Evolutionary conservation across 2,797 vertebrate species (phyloP).

Genomic region (Pelobates cultripes): DNA sequence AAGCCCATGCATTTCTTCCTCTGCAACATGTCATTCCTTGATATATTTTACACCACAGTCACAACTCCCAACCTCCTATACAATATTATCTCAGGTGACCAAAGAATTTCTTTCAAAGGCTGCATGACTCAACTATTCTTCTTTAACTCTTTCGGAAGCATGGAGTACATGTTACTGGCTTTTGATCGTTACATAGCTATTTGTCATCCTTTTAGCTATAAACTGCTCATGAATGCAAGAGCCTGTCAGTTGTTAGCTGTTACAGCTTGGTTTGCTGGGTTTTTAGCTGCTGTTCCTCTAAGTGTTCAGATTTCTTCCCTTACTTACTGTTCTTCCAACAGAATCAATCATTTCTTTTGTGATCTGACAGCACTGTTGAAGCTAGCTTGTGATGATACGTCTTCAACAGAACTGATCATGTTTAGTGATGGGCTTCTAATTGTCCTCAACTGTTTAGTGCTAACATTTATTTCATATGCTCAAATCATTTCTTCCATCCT

Average conservation of each 20-base stretch:
- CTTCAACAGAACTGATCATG: constrained; percentile 7
- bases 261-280: constrained; percentile 12
- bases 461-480: constrained; percentile 5
- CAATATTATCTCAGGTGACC: constrained; percentile 57
- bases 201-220: constrained; percentile 32
- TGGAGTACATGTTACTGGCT: constrained; percentile 39
- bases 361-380: constrained; percentile 22
- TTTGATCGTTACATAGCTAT: constrained; percentile 42
- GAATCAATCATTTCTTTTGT: constrained; percentile 9
- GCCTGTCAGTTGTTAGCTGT: neutral
- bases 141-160: constrained; percentile 47
- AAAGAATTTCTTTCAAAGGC: constrained; percentile 59
- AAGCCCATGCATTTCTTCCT: constrained; percentile 68
- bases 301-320: constrained; percentile 4
- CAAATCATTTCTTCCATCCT: constrained; percentile 33
- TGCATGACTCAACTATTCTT: constrained; percentile 66
- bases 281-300: constrained; percentile 3
- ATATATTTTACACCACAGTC: constrained; percentile 65
- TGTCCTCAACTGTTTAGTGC: constrained; percentile 25
- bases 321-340: constrained; percentile 18
- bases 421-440: constrained; percentile 16
- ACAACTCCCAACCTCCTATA: constrained; percentile 62
- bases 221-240: neutral
- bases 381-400: constrained; percentile 33
- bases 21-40: constrained; percentile 63